Evolutionary conservation across 2,888 invertebrate species (phyloP).

Genomic region (Drosophila mulleri): DNA sequence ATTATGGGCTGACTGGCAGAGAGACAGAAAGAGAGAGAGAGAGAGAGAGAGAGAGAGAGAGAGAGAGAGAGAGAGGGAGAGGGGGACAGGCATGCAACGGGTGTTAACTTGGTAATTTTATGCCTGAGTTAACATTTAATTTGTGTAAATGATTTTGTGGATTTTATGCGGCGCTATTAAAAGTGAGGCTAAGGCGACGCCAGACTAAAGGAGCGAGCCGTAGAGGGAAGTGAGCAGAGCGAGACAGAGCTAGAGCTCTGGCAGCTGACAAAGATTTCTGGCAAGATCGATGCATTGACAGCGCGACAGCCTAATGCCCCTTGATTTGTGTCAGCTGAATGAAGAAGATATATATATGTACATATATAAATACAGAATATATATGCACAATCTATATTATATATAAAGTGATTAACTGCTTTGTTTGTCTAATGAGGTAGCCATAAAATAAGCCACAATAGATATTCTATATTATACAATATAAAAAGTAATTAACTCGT

Average conservation of each 20-base stretch:
- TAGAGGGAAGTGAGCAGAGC: background rate
- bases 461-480: background rate
- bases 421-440: background rate
- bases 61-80: background rate
- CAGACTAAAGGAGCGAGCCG: background rate
- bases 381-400: background rate
- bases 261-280: background rate
- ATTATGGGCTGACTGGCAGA: conserved; percentile 30
- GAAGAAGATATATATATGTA: background rate
- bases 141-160: conserved; percentile 79
- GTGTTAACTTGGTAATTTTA: conserved; percentile 84
- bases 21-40: no score
- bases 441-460: background rate
- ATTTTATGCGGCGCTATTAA: conserved; percentile 77
- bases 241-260: background rate
- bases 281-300: conserved; percentile 35
- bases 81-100: conserved; percentile 43
- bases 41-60: no score
- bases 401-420: background rate
- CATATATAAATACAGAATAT: background rate
- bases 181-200: conserved; percentile 24
- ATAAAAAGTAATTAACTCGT: background rate
- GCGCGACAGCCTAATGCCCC: conserved; percentile 60
- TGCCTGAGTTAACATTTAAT: conserved; percentile 81
- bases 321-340: conserved; percentile 59